These are phyloP conservation scores for Eolophus roseicapilla DNA, from an alignment of 2,113 vertebrate species.

Conservation along the genomic window DNA sequence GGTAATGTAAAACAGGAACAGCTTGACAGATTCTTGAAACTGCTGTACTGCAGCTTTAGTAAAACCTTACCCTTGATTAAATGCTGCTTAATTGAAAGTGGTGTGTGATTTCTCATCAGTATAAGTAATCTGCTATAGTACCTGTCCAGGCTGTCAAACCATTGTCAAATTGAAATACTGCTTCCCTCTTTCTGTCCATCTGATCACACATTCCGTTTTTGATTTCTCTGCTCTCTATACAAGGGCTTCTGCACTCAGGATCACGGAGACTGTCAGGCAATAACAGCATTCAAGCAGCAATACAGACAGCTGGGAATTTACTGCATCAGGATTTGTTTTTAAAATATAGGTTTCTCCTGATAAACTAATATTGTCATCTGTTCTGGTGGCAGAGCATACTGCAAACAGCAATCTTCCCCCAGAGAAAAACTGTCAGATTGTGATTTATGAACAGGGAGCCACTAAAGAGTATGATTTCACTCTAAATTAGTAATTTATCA, in stretches of 20 bases:
- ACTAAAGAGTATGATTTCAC: slow-evolving; percentile 70
- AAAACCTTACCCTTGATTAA: background rate
- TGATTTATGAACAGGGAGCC: slow-evolving; percentile 69
- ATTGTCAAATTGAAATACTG: background rate
- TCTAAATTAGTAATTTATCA: slow-evolving; percentile 72
- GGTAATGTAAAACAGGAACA: background rate
- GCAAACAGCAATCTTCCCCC: slow-evolving; percentile 58
- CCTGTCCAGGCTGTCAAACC: background rate
- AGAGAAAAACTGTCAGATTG: slow-evolving; percentile 61
- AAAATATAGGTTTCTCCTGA: slow-evolving; percentile 54
- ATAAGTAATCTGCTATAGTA: slow-evolving; percentile 8
- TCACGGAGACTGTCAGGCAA: background rate
- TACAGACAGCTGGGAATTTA: slow-evolving; percentile 40
- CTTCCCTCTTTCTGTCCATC: background rate
- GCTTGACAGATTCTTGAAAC: background rate
- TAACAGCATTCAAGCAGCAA: slow-evolving; percentile 33
- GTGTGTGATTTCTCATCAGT: slow-evolving; percentile 1
- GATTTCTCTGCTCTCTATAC: background rate
- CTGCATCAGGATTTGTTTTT: slow-evolving; percentile 58
- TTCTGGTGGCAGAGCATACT: slow-evolving; percentile 55
- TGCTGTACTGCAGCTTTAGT: background rate
- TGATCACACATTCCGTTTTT: background rate
- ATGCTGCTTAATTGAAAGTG: background rate
- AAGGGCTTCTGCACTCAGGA: background rate
- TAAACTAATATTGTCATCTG: slow-evolving; percentile 69